Base-by-base conservation (phyloP, 2,797 vertebrate species). In the Amazonetta brasiliensis region DNA sequence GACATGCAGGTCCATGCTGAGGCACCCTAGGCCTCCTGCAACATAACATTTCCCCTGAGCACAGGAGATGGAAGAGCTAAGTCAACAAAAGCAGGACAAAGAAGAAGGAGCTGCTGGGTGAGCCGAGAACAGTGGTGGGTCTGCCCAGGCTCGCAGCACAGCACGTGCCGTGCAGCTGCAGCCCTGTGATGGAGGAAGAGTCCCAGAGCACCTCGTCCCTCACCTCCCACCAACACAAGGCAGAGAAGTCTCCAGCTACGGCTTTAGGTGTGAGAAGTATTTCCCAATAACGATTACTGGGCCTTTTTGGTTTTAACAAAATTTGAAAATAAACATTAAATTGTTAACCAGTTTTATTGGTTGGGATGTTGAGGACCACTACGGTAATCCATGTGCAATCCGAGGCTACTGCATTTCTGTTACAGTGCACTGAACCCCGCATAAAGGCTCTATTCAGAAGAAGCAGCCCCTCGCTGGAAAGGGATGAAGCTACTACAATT, bases 81-180 rank as follows among this genome's bases (percentile, higher is more conserved):
- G 14, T 23, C 11, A 23, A 22, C 21, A 33, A 44, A 48, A 69
- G 46, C 54, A 75, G 21, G 26, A 44, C 31, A 14, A 46, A 44
- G 6, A 64, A 39, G 41, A 46, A 37, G 0, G 3, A 87, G 78
- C 44, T 25, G 31, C 39, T 28, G 62, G 58, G 41, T 5, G 12
- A 60, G 44, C 22, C 20, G 26, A 69, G 50, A 55, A 56, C 52
- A 83, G 60, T 17, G 6, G 28, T 39, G 66, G 23, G 19, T 37
- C n/a, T 76, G 59, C 39, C 11, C 60, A 39, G 37, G 11, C 41
- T 7, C 12, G 30, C 11, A 56, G 55, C n/a, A 18, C 62, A 8
- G 2, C 0, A 1, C 0, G 10, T 5, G n/a, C 28, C 12, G 0
- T 2, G 4, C 39, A 68, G 48, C 56, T 26, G 23, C 17, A 25